Percentiles rank a stretch among this genome's conserved stretches.
phyloP scores from a whole-genome alignment of 1,140 invertebrate genomes.

The Pseudomyrmex gracilis region DNA sequence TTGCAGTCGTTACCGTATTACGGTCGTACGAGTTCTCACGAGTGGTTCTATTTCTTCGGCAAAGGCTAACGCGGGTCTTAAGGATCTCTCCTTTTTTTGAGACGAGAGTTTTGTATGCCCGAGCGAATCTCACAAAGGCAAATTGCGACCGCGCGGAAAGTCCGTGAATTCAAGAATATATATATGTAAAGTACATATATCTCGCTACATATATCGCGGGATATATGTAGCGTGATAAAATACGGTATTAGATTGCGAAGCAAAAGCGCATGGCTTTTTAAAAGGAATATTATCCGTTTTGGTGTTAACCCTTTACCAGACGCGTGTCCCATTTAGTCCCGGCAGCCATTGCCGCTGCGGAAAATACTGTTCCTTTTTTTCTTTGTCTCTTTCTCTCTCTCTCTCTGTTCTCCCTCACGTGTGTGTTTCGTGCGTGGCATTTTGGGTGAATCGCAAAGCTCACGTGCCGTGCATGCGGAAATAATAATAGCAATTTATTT shows the following conservation, averaged over 20 bases:
- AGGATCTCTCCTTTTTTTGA: not conserved
- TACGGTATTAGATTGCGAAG: constrained; percentile 27
- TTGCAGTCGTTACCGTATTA: not conserved
- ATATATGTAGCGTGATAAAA: not conserved
- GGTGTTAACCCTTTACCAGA: constrained; percentile 18
- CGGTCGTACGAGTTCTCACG: not conserved
- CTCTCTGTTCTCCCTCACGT: not conserved
- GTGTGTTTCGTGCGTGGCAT: not conserved
- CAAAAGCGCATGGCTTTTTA: not conserved
- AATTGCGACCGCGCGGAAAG: constrained; percentile 33
- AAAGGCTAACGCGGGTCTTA: constrained; percentile 6
- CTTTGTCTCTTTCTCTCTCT: constrained; percentile 5
- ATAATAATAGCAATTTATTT: constrained; percentile 52
- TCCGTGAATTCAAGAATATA: constrained; percentile 10
- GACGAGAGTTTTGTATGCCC: not conserved
- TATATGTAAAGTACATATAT: no score
- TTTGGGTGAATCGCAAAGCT: not conserved
- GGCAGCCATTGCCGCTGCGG: not conserved
- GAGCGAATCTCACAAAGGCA: constrained; percentile 38
- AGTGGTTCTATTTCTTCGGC: not conserved
- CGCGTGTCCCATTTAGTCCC: constrained; percentile 22
- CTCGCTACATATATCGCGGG: not conserved
- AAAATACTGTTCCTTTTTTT: not conserved
- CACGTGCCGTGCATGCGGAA: constrained; percentile 23
- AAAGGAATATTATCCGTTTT: constrained; percentile 30